Evolutionary conservation across 2,888 invertebrate species (phyloP).

Genomic region (Rhingia campestris): DNA sequence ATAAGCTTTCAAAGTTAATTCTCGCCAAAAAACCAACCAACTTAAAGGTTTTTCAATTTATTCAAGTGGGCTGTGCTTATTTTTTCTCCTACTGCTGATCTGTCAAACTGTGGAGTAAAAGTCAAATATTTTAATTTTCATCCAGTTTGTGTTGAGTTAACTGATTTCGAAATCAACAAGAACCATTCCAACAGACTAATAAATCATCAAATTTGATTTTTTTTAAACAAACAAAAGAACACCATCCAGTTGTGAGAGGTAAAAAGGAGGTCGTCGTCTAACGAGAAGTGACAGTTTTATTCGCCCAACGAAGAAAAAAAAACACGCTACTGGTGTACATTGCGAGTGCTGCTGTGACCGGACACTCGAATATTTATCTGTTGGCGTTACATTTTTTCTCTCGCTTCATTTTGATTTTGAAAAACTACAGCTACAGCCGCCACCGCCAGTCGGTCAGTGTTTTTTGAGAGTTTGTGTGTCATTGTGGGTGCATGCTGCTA

Average conservation of each 20-base stretch:
- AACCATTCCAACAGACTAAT: background rate
- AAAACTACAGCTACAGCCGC: slow-evolving; percentile 21
- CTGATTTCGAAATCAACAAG: background rate
- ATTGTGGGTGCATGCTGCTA: slow-evolving; percentile 28
- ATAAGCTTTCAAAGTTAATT: background rate
- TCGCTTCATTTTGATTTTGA: slow-evolving; percentile 27
- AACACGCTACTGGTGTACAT: slow-evolving; percentile 49
- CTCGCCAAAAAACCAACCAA: background rate
- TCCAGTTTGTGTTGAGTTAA: background rate
- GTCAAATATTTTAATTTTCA: slow-evolving; percentile 2
- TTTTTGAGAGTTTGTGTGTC: slow-evolving; percentile 25
- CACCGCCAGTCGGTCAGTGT: slow-evolving; percentile 27
- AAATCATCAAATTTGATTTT: background rate
- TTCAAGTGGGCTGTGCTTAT: slow-evolving; percentile 4
- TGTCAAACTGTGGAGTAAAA: slow-evolving; percentile 25
- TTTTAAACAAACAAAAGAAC: background rate
- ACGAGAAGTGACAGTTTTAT: slow-evolving; percentile 50
- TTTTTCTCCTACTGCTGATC: background rate
- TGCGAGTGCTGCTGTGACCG: slow-evolving; percentile 25
- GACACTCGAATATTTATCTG: slow-evolving; percentile 52
- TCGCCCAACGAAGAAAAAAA: slow-evolving; percentile 56
- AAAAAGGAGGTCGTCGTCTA: slow-evolving; percentile 10
- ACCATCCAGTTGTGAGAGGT: background rate
- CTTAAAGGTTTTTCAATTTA: background rate
- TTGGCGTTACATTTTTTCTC: slow-evolving; percentile 60